Base-by-base conservation (phyloP, 2,888 invertebrate genomes). In the Anaspis maculata region DNA sequence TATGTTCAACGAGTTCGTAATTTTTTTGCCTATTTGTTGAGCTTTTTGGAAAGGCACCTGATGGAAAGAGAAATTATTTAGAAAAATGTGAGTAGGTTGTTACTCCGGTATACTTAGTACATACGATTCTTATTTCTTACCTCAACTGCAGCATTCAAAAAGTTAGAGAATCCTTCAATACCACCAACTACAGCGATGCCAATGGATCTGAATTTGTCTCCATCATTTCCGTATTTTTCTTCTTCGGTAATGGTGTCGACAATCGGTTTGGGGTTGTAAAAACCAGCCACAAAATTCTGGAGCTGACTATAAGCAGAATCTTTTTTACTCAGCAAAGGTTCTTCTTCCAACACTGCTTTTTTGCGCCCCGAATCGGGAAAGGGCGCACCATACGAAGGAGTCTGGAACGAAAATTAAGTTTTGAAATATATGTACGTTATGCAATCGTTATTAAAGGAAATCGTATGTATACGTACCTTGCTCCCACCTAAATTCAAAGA, bases 181-280 rank as follows among this genome's bases (percentile, higher is more conserved):
- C 83, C 78, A 15, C 72, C 73, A 2, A 87, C 77, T 14, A 86
- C 50, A 1, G 73, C 72, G 33, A 72, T 72, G 1, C 82, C 79
- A 14, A 81, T 62, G 10, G 66, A 66, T 38, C 74, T 73, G 45
- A 79, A 79, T 55, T 74, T 76, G 48, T 79, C 82, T 0, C 79
- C 86, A 30, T 68, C 71, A 55, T 87, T 87, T 12, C 86, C 86
- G 56, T 83, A 87, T 54, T 85, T 87, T 30, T 87, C 84, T 30
- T 79, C 72, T 58, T 86, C 85, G 25, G 64, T 68, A 45, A 83
- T 80, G n/a, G 74, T 75, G 51, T 87, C 87, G 13, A 87, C 74
- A 38, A 87, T 68, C 1, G 87, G 84, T 43, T 73, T 71, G 0
- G 83, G 81, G 51, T 63, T 16, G 54, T 48, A 33, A 52, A 62